phyloP scores from a whole-genome alignment of 2,113 vertebrate genomes.

The Prolemur simus region DNA sequence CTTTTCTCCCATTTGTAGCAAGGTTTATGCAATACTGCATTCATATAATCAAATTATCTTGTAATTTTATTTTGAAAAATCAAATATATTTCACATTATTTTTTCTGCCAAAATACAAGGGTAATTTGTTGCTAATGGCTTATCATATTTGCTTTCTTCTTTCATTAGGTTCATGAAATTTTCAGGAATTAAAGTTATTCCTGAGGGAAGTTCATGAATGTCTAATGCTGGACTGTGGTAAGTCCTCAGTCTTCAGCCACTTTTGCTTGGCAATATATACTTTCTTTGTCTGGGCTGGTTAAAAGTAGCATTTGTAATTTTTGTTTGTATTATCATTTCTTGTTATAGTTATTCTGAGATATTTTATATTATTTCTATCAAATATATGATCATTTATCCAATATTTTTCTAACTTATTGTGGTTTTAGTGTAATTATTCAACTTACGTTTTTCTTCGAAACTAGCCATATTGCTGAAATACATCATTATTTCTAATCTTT shows the following conservation, averaged over 20 bases:
- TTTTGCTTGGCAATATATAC: neutral
- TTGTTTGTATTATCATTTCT: neutral
- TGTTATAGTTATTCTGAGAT: neutral
- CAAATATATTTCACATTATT: conserved; percentile 26
- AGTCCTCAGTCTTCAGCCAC: neutral
- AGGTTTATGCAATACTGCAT: neutral
- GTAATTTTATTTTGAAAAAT: conserved; percentile 48
- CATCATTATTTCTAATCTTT: neutral
- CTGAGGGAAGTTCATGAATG: conserved; percentile 11
- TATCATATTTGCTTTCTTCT: conserved; percentile 13
- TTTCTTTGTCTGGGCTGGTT: neutral
- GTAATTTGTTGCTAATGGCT: conserved; percentile 26
- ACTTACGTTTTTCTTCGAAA: neutral
- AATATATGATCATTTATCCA: neutral
- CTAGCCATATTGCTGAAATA: neutral
- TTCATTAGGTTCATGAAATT: conserved; percentile 37
- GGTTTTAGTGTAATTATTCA: neutral
- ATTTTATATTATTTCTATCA: neutral
- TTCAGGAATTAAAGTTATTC: conserved; percentile 40
- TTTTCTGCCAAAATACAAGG: conserved; percentile 41
- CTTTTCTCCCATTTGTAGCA: neutral
- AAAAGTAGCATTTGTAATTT: neutral
- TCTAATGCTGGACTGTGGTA: neutral
- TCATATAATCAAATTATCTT: conserved; percentile 24
- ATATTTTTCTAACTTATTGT: neutral